These are phyloP conservation scores for Palythoa grandiflora DNA, from an alignment of 92 coral and sea anemone species.

Conservation along the genomic window DNA sequence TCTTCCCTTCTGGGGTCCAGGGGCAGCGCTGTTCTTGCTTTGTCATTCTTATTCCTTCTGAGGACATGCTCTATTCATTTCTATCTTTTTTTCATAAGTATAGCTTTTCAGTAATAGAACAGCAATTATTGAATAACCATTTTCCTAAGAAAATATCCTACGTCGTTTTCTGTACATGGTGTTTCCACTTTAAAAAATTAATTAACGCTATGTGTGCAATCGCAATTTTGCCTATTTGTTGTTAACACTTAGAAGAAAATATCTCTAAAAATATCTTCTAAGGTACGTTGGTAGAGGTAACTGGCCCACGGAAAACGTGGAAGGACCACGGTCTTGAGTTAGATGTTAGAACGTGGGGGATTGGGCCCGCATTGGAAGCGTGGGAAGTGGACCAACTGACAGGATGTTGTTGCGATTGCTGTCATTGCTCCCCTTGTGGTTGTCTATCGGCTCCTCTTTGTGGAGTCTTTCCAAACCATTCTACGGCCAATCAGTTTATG, in stretches of 20 bases:
- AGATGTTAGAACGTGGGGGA: conserved; percentile 81
- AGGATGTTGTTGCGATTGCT: conserved; percentile 89
- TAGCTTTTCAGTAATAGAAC: no score
- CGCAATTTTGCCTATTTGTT: no score
- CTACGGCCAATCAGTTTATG: conserved; percentile 81
- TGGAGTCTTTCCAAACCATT: conserved; percentile 83
- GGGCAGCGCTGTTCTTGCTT: no score
- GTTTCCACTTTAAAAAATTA: no score
- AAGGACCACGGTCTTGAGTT: conserved; percentile 61
- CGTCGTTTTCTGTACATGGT: no score
- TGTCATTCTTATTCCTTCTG: no score
- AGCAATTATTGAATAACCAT: no score
- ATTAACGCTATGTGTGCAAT: no score
- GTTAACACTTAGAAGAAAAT: background rate
- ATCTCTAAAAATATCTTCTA: background rate
- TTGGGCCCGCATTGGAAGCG: conserved; percentile 77
- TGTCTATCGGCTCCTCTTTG: conserved; percentile 56
- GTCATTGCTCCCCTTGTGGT: conserved; percentile 65
- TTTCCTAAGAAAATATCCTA: no score
- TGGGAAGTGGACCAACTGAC: conserved; percentile 85
- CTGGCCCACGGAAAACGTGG: conserved; percentile 54
- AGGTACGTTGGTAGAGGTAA: conserved; percentile 15
- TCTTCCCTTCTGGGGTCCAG: no score
- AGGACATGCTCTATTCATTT: no score
- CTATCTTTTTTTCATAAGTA: no score